Base-by-base conservation (phyloP, 2,113 vertebrate species). In the Ochotona curzoniae region DNA sequence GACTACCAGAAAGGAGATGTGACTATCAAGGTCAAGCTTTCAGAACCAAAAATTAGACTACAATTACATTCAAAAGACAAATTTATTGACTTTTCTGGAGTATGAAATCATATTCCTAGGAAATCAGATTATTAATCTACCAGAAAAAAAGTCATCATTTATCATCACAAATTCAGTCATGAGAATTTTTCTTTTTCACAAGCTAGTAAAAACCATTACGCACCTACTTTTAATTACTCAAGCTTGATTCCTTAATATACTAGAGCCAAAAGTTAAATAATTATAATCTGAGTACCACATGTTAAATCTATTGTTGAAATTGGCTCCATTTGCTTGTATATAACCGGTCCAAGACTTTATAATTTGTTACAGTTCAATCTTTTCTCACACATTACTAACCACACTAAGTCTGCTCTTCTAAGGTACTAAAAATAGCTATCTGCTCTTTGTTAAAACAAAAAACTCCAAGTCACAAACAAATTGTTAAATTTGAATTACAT, bases 171-270 rank as follows among this genome's bases (percentile, higher is more conserved):
- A 90, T 85, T 90, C 28, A 1, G 0, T 92, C 88, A 90, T 51
- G 94, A 97, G 86, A 97, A 96, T 95, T 76, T 93, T 84, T 28
- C 35, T 78, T 96, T 96, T 91, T 86, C 35, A 89, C 47, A 95
- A 95, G 93, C 93, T 93, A 97, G 96, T 93, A 96, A 97, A 97
- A 94, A 76, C n/a, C 70, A 90, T 94, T 86, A 93, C 44, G 79
- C 75, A 97, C 92, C 92, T 96, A 95, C 94, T 97, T 79, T 90
- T 97, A 96, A 97, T 96, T 97, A 97, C 49, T 71, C 57, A 95
- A 69, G 84, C 35, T 87, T 67, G 63, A 90, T 70, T 87, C 32
- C 61, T 91, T 89, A 83, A 73, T 28, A 21, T 74, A 64, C 51
- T 26, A 93, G 84, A 96, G 95, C 94, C 96, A 97, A 97, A 95